Conservation (phyloP, 2,888 invertebrate genomes). For the Patella depressa region DNA sequence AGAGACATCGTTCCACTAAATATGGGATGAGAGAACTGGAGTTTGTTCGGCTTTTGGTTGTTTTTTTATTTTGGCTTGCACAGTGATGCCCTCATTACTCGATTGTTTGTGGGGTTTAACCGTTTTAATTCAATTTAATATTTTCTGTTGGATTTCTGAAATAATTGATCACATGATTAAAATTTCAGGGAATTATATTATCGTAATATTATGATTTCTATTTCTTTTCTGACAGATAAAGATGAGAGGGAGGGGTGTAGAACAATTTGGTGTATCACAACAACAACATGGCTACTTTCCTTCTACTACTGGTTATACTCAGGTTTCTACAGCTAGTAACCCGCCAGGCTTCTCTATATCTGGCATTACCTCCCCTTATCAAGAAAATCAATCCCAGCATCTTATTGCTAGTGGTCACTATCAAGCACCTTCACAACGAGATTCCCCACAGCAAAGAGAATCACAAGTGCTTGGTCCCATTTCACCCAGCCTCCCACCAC, state of each 20-base stretch:
- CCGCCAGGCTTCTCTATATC: constrained; percentile 12
- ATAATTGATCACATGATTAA: too few species aligned
- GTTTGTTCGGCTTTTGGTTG: too few species aligned
- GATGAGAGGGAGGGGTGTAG: neutral
- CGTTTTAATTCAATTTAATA: too few species aligned
- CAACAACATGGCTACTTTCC: constrained; percentile 59
- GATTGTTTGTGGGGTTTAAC: too few species aligned
- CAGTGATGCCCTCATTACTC: too few species aligned
- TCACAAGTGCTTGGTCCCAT: neutral
- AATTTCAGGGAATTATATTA: too few species aligned
- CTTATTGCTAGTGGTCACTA: constrained; percentile 37
- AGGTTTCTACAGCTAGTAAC: constrained; percentile 28
- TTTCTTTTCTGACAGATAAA: neutral
- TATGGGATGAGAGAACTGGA: too few species aligned
- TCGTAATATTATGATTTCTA: too few species aligned
- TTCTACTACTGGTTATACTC: constrained; percentile 57
- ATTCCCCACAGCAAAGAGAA: constrained; percentile 29
- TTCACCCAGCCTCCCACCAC: neutral
- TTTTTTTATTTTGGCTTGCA: too few species aligned
- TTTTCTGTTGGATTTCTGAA: too few species aligned
- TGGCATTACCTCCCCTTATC: constrained; percentile 18
- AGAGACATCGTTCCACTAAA: too few species aligned
- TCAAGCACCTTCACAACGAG: constrained; percentile 36
- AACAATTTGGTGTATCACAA: constrained; percentile 37
- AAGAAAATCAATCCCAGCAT: constrained; percentile 33